phyloP scores from a whole-genome alignment of 2,113 vertebrate species.

The cattle (Bos taurus) region DNA sequence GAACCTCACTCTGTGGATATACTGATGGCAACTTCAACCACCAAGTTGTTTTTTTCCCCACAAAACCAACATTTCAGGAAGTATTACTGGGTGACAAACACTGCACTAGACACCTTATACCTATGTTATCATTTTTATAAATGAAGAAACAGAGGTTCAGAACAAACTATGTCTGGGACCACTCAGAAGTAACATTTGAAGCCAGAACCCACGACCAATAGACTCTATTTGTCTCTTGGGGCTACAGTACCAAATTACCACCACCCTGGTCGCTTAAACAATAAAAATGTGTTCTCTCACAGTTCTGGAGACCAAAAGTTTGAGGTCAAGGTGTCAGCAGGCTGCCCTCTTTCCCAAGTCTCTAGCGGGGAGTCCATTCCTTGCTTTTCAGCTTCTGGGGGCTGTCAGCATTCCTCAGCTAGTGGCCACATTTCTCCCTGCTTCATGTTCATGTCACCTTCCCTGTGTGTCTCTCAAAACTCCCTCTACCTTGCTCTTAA shows the following conservation, averaged over 20 bases:
- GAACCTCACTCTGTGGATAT: background rate
- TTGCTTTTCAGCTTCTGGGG: background rate
- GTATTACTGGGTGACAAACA: background rate
- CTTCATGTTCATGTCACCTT: background rate
- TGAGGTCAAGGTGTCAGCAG: background rate
- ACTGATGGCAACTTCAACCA: background rate
- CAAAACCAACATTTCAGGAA: background rate
- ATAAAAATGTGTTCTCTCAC: background rate
- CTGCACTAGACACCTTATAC: background rate
- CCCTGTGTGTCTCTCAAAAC: background rate
- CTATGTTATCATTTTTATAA: background rate
- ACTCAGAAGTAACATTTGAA: background rate
- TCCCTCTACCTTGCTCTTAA: background rate
- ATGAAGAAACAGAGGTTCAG: background rate
- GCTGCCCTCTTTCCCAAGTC: background rate
- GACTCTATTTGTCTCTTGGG: background rate
- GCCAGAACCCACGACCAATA: background rate
- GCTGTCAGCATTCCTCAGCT: background rate
- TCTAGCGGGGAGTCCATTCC: background rate
- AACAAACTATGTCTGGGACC: background rate
- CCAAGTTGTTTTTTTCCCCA: background rate
- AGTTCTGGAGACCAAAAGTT: background rate
- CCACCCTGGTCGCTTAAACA: background rate
- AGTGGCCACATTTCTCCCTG: background rate
- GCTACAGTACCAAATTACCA: background rate